These are phyloP conservation scores for Trialeurodes vaporariorum DNA, from an alignment of 1,140 invertebrate genomes.

Conservation along the genomic window DNA sequence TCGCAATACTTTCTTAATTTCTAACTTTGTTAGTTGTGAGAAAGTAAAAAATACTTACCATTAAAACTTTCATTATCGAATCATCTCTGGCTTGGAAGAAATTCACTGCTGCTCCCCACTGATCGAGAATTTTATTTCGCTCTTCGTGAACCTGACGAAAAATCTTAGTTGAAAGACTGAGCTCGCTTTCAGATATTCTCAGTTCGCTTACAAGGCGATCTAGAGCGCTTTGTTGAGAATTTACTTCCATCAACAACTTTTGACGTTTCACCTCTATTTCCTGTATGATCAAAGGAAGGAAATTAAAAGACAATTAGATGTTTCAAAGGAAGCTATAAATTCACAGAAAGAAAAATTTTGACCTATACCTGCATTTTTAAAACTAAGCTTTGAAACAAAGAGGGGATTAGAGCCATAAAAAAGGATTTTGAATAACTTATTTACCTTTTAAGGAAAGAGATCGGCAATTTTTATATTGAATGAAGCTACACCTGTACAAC, in stretches of 20 bases:
- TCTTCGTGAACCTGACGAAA: slow-evolving; percentile 31
- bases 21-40: no score
- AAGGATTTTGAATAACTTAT: no score
- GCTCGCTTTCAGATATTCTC: slow-evolving; percentile 32
- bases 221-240: slow-evolving; percentile 23
- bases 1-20: no score
- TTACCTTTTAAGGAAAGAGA: no score
- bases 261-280: slow-evolving; percentile 36
- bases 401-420: no score
- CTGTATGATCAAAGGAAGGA: slow-evolving; percentile 24
- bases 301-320: slow-evolving; percentile 4
- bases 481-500: no score
- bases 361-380: no score
- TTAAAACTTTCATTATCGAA: slow-evolving; percentile 27
- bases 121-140: slow-evolving; percentile 33
- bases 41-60: slow-evolving; percentile 22
- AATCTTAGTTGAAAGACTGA: slow-evolving; percentile 33
- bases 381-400: no score
- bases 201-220: slow-evolving; percentile 30
- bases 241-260: slow-evolving; percentile 30
- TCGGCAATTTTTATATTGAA: no score
- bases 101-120: slow-evolving; percentile 34
- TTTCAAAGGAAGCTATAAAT: neutral
- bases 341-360: no score
- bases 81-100: slow-evolving; percentile 33